Evolutionary conservation across 2,797 vertebrate genomes (phyloP).

Genomic region (Sebastes oblongus): DNA sequence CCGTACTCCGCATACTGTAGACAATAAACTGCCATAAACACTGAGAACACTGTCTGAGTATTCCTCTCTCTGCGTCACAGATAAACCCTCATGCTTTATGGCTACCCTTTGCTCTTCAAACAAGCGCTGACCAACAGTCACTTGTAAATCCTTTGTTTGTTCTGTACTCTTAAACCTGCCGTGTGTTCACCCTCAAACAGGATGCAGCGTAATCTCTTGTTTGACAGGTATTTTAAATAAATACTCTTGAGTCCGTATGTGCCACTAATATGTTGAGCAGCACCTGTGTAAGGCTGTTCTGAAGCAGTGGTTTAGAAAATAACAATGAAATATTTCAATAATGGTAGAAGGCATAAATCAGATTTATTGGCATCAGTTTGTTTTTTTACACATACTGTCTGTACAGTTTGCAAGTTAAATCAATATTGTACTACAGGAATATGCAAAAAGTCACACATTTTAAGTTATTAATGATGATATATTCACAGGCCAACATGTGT

Average conservation of each 20-base stretch:
- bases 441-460: conserved; percentile 21
- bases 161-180: conserved; percentile 28
- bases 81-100: conserved; percentile 20
- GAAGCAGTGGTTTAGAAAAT: not conserved
- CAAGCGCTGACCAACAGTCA: not conserved
- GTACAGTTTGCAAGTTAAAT: conserved; percentile 23
- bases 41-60: not conserved
- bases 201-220: not conserved
- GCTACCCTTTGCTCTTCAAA: conserved; percentile 34
- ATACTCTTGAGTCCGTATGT: not conserved
- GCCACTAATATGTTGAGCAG: not conserved
- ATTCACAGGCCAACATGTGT: not conserved
- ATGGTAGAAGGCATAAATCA: conserved; percentile 43
- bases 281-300: not conserved
- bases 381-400: conserved; percentile 29
- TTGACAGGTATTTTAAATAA: not conserved
- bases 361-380: conserved; percentile 57
- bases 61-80: not conserved
- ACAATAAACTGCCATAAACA: conserved; percentile 13
- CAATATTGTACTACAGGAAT: not conserved
- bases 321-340: not conserved
- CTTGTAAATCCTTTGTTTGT: conserved; percentile 25
- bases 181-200: not conserved
- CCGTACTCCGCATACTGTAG: not conserved
- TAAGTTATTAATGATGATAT: not conserved